phyloP scores from a whole-genome alignment of 1,140 invertebrate species.

The Magallana ariakensis region DNA sequence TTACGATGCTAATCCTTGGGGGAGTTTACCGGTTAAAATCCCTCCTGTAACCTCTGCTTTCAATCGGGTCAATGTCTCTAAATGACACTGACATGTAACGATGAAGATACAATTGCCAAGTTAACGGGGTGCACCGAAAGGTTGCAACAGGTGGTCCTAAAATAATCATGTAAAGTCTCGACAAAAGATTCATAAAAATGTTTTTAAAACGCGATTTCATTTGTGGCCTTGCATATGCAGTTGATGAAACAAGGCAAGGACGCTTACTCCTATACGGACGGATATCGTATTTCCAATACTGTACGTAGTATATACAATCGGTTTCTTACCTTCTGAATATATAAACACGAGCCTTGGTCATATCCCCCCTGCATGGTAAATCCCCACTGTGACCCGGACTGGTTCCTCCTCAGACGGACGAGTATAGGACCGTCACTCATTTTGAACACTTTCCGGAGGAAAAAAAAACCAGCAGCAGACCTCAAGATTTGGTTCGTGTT shows the following conservation, averaged over 20 bases:
- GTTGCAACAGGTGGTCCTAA: neutral
- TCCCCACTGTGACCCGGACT: slow-evolving; percentile 87
- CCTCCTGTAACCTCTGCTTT: neutral
- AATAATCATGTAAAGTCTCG: no score
- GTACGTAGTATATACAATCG: no score
- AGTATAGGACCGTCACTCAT: slow-evolving; percentile 51
- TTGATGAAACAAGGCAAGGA: no score
- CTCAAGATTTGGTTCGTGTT: no score
- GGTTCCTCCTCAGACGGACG: slow-evolving; percentile 66
- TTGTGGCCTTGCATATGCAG: no score
- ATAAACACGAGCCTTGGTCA: slow-evolving; percentile 91
- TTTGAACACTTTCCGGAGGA: slow-evolving; percentile 26
- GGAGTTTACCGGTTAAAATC: neutral
- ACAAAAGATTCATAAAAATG: no score
- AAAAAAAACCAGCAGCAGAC: neutral
- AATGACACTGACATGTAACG: slow-evolving; percentile 10
- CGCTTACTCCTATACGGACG: no score
- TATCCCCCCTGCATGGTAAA: slow-evolving; percentile 93
- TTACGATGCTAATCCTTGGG: neutral
- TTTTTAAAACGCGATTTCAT: no score
- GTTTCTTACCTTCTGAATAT: slow-evolving; percentile 67
- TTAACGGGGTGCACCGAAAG: neutral
- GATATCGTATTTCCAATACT: no score
- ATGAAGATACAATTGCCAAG: neutral
- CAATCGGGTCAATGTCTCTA: slow-evolving; percentile 17